Evolutionary conservation across 2,797 vertebrate genomes (phyloP).

Genomic region (Helostoma temminkii): DNA sequence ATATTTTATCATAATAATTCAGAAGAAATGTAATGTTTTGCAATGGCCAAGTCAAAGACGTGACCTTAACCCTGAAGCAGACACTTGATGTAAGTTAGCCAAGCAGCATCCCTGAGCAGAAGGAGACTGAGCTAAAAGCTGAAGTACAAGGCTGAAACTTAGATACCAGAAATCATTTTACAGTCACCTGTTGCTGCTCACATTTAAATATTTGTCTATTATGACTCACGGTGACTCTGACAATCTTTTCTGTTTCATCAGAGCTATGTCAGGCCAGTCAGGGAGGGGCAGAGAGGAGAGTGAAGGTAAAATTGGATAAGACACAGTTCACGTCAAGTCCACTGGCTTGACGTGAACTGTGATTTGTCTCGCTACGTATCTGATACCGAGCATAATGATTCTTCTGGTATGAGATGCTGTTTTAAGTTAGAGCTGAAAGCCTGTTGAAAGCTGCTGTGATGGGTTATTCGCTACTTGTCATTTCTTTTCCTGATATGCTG

Average conservation of each 20-base stretch:
- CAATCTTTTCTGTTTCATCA: neutral
- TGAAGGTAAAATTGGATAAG: constrained; percentile 22
- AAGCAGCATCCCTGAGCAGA: too few relatives aligned
- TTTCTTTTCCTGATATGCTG: neutral
- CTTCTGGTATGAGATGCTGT: constrained; percentile 25
- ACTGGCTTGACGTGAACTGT: neutral
- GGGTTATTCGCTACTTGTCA: constrained; percentile 28
- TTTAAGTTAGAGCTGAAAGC: constrained; percentile 29
- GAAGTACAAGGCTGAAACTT: too few relatives aligned
- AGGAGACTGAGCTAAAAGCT: too few relatives aligned
- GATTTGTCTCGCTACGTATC: constrained; percentile 15
- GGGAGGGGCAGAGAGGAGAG: neutral
- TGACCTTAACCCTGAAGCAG: too few relatives aligned
- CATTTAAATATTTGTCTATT: neutral
- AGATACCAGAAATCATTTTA: too few relatives aligned
- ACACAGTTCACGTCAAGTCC: neutral
- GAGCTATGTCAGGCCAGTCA: neutral
- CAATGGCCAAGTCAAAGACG: too few relatives aligned
- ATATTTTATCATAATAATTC: too few relatives aligned
- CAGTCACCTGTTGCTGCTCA: neutral
- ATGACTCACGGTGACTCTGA: constrained; percentile 12
- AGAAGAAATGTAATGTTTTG: too few relatives aligned
- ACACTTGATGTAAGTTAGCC: too few relatives aligned
- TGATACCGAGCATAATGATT: constrained; percentile 11
- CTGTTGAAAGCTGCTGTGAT: constrained; percentile 8